Conservation (phyloP, 2,888 invertebrate genomes). For the Parelbella ahira region DNA sequence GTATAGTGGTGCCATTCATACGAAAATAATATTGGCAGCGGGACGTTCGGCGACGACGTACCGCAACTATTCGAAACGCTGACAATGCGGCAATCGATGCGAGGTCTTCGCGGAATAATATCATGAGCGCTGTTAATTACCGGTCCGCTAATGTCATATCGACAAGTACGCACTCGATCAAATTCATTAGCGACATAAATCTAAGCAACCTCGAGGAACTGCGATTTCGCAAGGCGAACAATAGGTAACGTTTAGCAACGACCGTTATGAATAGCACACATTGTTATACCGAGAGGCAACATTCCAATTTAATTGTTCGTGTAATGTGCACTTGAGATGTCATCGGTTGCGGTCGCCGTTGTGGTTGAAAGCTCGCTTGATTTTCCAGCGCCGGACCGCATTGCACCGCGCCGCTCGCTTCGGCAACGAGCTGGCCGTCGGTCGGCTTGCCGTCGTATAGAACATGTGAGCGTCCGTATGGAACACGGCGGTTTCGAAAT, state of each 20-base stretch:
- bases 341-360: constrained; percentile 29
- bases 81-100: constrained; percentile 13
- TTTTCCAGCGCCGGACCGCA: no score
- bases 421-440: no score
- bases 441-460: no score
- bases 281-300: constrained; percentile 25
- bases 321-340: constrained; percentile 36
- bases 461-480: constrained; percentile 16
- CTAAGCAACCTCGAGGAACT: constrained; percentile 4
- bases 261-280: constrained; percentile 14
- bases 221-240: constrained; percentile 16
- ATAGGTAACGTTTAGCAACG: constrained; percentile 15
- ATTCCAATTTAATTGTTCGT: constrained; percentile 50
- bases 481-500: background rate
- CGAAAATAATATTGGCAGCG: constrained; percentile 50
- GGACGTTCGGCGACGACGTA: constrained; percentile 14
- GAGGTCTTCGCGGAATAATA: background rate
- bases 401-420: no score
- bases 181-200: constrained; percentile 12
- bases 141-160: constrained; percentile 15
- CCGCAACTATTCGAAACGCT: background rate
- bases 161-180: constrained; percentile 9
- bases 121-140: no score
- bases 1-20: constrained; percentile 51
- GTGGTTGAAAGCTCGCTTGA: constrained; percentile 32